phyloP scores from a whole-genome alignment of 2,888 invertebrate genomes.

The Himalopsyche japonica region DNA sequence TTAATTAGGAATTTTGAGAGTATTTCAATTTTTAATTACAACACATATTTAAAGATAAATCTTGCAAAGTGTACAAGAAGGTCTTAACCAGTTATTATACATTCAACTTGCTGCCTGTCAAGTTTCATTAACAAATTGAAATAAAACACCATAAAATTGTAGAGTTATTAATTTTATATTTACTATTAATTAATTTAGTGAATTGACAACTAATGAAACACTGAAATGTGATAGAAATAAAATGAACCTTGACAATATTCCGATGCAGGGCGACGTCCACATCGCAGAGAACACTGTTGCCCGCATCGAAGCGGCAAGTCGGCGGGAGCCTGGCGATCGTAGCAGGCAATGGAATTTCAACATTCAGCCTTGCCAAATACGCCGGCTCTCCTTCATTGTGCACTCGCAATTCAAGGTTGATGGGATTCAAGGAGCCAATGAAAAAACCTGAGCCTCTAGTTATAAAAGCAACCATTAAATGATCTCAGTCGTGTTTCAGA shows the following conservation, averaged over 20 bases:
- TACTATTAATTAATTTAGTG: too few species aligned
- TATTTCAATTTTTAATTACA: too few species aligned
- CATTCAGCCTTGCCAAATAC: slow-evolving; percentile 38
- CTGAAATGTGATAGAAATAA: too few species aligned
- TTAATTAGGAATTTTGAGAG: too few species aligned
- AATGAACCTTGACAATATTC: slow-evolving; percentile 29
- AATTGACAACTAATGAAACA: too few species aligned
- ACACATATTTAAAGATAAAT: too few species aligned
- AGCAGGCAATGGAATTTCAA: slow-evolving; percentile 39
- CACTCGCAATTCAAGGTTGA: slow-evolving; percentile 44
- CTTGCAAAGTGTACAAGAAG: too few species aligned
- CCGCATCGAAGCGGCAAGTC: slow-evolving; percentile 39
- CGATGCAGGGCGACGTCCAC: slow-evolving; percentile 46
- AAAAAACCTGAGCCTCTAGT: slow-evolving; percentile 42
- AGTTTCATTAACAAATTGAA: neutral
- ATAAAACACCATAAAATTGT: too few species aligned
- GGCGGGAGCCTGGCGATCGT: slow-evolving; percentile 35
- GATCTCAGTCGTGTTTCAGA: too few species aligned
- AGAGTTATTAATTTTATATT: too few species aligned
- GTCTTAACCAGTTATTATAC: too few species aligned
- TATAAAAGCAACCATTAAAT: neutral
- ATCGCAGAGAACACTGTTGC: slow-evolving; percentile 43
- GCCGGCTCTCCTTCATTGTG: slow-evolving; percentile 42
- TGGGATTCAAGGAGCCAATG: slow-evolving; percentile 46
- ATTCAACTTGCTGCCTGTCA: too few species aligned